These are phyloP conservation scores for Capitulum mitella DNA, from an alignment of 2,888 invertebrate genomes.

Conservation along the genomic window DNA sequence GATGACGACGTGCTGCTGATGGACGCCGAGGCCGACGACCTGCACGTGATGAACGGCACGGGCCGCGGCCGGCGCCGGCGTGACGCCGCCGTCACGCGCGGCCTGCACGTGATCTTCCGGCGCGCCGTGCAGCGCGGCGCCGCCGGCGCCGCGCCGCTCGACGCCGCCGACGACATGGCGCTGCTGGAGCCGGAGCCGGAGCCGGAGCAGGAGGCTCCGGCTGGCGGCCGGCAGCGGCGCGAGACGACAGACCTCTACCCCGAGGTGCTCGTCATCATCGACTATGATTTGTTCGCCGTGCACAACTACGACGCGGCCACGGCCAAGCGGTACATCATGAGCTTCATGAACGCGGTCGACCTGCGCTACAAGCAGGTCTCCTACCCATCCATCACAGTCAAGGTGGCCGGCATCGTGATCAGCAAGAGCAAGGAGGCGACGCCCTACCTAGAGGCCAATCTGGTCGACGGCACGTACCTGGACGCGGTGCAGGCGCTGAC, in stretches of 20 bases:
- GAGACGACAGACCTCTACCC: conserved; percentile 1
- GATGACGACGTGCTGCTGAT: neutral
- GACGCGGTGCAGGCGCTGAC: neutral
- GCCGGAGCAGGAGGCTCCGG: neutral
- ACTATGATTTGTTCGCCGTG: neutral
- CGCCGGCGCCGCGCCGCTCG: conserved; percentile 37
- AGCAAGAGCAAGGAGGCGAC: neutral
- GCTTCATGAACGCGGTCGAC: conserved; percentile 26
- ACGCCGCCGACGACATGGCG: neutral
- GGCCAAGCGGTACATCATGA: conserved; percentile 22
- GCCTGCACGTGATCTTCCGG: neutral
- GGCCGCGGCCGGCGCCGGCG: neutral
- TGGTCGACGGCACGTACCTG: neutral
- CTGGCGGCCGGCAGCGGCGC: neutral
- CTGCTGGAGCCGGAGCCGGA: neutral
- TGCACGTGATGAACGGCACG: neutral
- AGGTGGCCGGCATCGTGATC: conserved; percentile 25
- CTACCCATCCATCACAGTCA: neutral
- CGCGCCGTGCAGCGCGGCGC: neutral
- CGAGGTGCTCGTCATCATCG: conserved; percentile 22
- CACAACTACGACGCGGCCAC: neutral
- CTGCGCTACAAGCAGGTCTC: neutral
- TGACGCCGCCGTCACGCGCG: neutral
- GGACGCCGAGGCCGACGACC: neutral
- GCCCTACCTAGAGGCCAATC: conserved; percentile 19